These are phyloP conservation scores for Andrena trimmerana DNA, from an alignment of 2,888 invertebrate genomes.

Conservation along the genomic window DNA sequence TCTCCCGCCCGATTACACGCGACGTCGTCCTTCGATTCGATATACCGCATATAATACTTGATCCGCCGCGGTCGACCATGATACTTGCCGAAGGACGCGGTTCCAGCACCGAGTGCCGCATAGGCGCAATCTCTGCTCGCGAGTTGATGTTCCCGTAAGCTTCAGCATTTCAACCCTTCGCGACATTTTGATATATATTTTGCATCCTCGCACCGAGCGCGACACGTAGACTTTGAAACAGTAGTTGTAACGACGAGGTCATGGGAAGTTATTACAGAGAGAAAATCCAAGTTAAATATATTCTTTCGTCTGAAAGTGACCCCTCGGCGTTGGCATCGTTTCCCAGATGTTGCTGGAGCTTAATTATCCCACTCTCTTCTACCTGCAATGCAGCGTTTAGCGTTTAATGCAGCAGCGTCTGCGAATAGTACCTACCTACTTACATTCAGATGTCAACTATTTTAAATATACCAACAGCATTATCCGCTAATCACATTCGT, in stretches of 20 bases:
- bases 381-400: too few species aligned
- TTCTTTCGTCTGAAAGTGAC: too few species aligned
- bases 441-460: not conserved
- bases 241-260: too few species aligned
- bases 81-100: conserved; percentile 21
- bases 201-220: not conserved
- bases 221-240: too few species aligned
- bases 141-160: not conserved
- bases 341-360: too few species aligned
- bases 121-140: not conserved
- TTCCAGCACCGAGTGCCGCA: not conserved
- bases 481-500: not conserved
- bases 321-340: too few species aligned
- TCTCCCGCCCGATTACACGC: conserved; percentile 32
- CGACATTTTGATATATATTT: not conserved
- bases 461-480: not conserved
- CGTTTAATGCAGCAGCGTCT: too few species aligned
- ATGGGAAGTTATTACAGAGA: too few species aligned
- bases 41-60: not conserved
- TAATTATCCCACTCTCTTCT: too few species aligned
- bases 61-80: conserved; percentile 14
- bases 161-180: not conserved
- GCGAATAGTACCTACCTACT: too few species aligned
- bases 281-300: too few species aligned
- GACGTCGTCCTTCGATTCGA: conserved; percentile 37